A percentile compares a stretch with the other conserved stretches of the same genome.
phyloP scores from a whole-genome alignment of 2,888 invertebrate species.

The Caenorhabditis plicata region DNA sequence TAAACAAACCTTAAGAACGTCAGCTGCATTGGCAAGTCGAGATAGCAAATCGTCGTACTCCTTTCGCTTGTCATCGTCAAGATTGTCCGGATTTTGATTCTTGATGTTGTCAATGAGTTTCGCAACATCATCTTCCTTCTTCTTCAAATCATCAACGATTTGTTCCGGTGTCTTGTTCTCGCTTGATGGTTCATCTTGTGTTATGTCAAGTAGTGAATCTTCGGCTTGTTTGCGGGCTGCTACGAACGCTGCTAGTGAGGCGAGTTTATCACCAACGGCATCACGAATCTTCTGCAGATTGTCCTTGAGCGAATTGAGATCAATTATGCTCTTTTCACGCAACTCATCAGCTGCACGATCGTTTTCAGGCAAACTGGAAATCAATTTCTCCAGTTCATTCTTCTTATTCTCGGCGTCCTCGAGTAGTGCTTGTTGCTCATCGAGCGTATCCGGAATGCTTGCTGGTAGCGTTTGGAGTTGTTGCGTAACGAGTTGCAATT shows the following conservation, averaged over 20 bases:
- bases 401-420: conserved; percentile 39
- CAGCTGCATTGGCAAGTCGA: conserved; percentile 38
- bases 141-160: conserved; percentile 26
- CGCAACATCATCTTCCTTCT: conserved; percentile 23
- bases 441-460: conserved; percentile 26
- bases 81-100: conserved; percentile 20
- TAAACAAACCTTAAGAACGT: conserved; percentile 29
- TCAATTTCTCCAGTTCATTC: conserved; percentile 34
- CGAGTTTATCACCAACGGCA: conserved; percentile 46
- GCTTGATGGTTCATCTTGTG: conserved; percentile 8
- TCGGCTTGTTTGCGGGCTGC: conserved; percentile 45
- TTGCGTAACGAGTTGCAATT: conserved; percentile 31
- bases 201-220: conserved; percentile 33
- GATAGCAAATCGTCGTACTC: conserved; percentile 34
- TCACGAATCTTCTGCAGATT: conserved; percentile 37
- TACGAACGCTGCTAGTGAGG: conserved; percentile 47
- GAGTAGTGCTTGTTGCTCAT: conserved; percentile 37
- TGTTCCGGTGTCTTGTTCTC: conserved; percentile 26
- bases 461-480: conserved; percentile 33
- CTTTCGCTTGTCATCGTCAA: conserved; percentile 33
- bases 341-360: conserved; percentile 38
- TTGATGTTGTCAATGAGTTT: conserved; percentile 24
- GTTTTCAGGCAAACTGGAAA: conserved; percentile 31
- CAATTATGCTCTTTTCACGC: conserved; percentile 42
- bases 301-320: conserved; percentile 43